Base-by-base conservation (phyloP, 2,113 vertebrate species). In the Thymallus thymallus region DNA sequence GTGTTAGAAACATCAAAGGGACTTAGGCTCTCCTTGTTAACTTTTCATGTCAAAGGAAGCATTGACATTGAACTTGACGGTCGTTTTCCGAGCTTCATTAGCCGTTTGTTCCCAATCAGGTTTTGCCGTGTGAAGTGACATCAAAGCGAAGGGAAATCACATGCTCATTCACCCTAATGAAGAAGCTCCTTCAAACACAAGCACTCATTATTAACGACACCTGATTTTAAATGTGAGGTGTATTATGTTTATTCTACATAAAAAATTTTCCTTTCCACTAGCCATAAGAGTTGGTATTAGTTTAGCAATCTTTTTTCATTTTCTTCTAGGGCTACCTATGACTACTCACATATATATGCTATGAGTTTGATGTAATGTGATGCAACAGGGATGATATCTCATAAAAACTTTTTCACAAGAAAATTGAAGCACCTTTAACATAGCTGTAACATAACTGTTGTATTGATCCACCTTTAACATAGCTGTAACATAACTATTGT, bases 71-170 rank as follows among this genome's bases (percentile, higher is more conserved):
- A 92, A 93, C 85, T 86, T 84, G 41, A 73, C 73, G 78, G 83
- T 87, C 82, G 83, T 83, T 90, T 83, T 69, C 72, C 68, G 51
- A 70, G 79, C 85, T 92, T 94, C 88, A 92, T 94, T 92, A 95
- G 86, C 85, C 82, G 63, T 51, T 51, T 18, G 48, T 51, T 72
- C 85, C 75, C 22, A 72, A 79, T 82, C 77, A 77, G 68, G 71
- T 82, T 81, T 78, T 84, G 85, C 80, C 74, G 85, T 92, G 89
- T 92, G 88, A 94, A 94, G 91, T 92, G 82, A 90, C 91, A 93
- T 93, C 91, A 93, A 90, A 94, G 90, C 82, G 80, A 68, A 67
- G 77, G 71, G 73, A 91, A 90, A 88, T 87, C 81, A 82, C 84
- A 79, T 20, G 82, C 72, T 78, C 72, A 46, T 89, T 86, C 85